Base-by-base conservation (phyloP, 35 echinoderm and acorn worm species). In the Nesometra sesokonis region DNA sequence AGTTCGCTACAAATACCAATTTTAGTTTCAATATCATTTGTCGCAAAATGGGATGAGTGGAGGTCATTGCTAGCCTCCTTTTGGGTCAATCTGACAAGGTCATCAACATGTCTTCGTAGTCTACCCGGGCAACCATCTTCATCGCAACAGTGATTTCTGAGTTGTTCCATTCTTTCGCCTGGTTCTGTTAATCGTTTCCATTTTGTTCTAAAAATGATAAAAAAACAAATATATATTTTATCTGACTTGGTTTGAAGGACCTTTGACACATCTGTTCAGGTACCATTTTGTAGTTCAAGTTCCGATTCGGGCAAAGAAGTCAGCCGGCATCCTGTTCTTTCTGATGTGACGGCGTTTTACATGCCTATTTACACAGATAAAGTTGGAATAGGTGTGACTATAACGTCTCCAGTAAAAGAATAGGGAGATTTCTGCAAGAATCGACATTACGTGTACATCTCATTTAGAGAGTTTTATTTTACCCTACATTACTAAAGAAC, bases 101-200 rank as follows among this genome's bases (percentile, higher is more conserved):
- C 34, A 11, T 78, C 84, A 17, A 89, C 92, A 35, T 90, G 88
- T 90, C 82, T 87, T 29, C 92, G 92, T 33, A 93, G 79, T 43
- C 88, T 57, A n/a, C 92, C 92, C 2, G 92, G 92, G 31, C 92
- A 93, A 21, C 88, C 88, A 29, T 93, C 92, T 82, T 93, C 92
- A 34, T 87, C 88, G 37, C 92, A 93, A 32, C 29, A 89, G 34
- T 93, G 92, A 35, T 90, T 89, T 23, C 92, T 46, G 46, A 93
- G 82, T 87, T 93, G 81, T 34, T 93, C 92, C 88, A 93, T 93
- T 46, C 92, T 67, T 32, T 93, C 92, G 9, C 84, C 30, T 43
- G 92, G 88, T 5, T 84, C 88, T 17, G 92, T 93, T 47, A 84
- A 85, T n/a, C 92, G 84, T 80, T 93, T 93, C 92, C 92, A 93